These are phyloP conservation scores for Pomacea canaliculata DNA, from an alignment of 2,888 invertebrate genomes.

Conservation along the genomic window DNA sequence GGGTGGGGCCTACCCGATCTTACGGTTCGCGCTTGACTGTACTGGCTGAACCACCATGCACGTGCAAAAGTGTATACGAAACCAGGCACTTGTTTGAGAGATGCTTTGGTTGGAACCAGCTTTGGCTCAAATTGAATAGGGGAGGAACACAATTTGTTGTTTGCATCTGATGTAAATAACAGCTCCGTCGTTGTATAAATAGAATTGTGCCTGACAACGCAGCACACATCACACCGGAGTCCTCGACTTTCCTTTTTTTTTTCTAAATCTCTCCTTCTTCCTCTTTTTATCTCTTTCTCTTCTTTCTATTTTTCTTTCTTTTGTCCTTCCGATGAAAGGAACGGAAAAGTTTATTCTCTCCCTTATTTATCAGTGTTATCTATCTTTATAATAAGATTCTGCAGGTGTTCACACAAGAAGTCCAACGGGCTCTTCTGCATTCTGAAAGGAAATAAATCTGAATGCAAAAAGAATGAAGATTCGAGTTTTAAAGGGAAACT, in stretches of 20 bases:
- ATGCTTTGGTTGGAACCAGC: background rate
- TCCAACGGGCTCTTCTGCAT: too few species aligned
- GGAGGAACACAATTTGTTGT: slow-evolving; percentile 18
- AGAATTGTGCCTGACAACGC: slow-evolving; percentile 12
- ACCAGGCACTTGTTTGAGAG: slow-evolving; percentile 13
- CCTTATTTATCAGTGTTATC: too few species aligned
- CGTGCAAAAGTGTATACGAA: slow-evolving; percentile 9
- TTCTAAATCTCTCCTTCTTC: background rate
- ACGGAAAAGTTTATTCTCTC: too few species aligned
- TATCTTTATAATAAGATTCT: too few species aligned
- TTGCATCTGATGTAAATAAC: slow-evolving; percentile 15
- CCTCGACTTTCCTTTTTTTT: background rate
- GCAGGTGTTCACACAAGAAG: too few species aligned
- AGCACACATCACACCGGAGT: background rate
- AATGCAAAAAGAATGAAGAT: too few species aligned
- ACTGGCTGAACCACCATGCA: slow-evolving; percentile 3
- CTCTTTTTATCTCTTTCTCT: too few species aligned
- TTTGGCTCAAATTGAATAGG: background rate
- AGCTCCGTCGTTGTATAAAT: slow-evolving; percentile 12
- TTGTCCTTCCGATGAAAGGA: too few species aligned
- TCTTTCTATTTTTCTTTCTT: too few species aligned
- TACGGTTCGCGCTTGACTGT: background rate
- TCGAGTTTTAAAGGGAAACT: too few species aligned
- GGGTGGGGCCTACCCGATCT: background rate
- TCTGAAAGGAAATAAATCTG: too few species aligned